These are phyloP conservation scores for Nemurella pictetii DNA, from an alignment of 2,888 invertebrate species.

Conservation along the genomic window DNA sequence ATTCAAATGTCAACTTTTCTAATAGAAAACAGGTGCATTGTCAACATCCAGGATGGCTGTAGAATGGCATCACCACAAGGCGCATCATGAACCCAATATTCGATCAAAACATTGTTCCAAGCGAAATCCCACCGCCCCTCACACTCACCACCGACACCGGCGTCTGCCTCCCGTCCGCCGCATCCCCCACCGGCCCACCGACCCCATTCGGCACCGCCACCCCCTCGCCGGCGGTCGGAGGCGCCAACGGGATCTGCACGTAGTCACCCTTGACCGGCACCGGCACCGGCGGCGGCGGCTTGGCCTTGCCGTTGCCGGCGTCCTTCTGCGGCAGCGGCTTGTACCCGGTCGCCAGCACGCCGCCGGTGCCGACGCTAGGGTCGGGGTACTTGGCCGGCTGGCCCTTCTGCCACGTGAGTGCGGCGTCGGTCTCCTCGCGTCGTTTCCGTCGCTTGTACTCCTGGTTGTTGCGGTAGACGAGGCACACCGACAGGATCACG, in stretches of 20 bases:
- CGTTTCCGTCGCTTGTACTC: constrained; percentile 72
- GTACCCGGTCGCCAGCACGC: constrained; percentile 45
- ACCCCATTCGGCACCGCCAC: neutral
- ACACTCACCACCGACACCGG: neutral
- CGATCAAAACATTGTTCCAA: too few species aligned
- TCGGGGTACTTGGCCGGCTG: constrained; percentile 71
- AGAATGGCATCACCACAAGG: too few species aligned
- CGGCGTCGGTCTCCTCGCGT: constrained; percentile 71
- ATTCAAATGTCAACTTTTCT: too few species aligned
- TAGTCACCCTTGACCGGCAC: constrained; percentile 50
- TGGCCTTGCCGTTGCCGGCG: constrained; percentile 39
- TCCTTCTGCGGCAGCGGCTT: constrained; percentile 47
- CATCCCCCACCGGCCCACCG: neutral
- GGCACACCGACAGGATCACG: constrained; percentile 68
- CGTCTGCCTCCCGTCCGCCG: neutral
- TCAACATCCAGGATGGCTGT: too few species aligned
- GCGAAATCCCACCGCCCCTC: too few species aligned
- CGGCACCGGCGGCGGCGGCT: constrained; percentile 46
- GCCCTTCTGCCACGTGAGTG: constrained; percentile 72
- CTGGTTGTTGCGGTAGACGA: constrained; percentile 75
- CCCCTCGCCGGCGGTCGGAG: constrained; percentile 38
- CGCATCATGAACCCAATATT: too few species aligned
- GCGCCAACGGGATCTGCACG: constrained; percentile 49
- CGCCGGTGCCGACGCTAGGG: constrained; percentile 6
- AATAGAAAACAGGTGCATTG: too few species aligned